Evolutionary conservation across 2,113 vertebrate genomes (phyloP), one percentile per base, ranked within the genome.

Genomic region (Phaethornis superciliosus): DNA sequence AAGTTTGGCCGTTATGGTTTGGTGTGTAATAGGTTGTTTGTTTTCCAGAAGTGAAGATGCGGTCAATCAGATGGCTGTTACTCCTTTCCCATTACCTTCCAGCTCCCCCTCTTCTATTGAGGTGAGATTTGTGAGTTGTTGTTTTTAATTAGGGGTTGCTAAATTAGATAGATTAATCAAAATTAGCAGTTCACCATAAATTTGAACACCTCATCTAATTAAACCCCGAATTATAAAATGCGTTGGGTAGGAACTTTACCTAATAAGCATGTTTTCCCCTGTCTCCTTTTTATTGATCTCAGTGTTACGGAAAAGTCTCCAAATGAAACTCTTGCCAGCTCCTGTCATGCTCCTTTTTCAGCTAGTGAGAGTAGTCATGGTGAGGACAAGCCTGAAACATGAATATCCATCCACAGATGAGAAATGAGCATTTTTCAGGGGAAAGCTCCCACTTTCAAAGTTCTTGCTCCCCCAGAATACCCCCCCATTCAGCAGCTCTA

Each of bases 51-150:
- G 98, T 82, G 98, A 99, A 93, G 99, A 99, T 91, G 99, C 99
- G 9, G 95, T 99, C 92, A 98, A 97, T 91, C 99, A 99, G 95
- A 99, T 99, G 99, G 99, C 99, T 0, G 98, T 99, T 37, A 81
- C 98, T 64, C 98, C 99, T 22, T 98, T 98, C 84, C 97, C 98
- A 0, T 63, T 97, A 30, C 98, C 98, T 26, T 94, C 98, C 59
- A 96, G 97, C 56, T 97, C 98, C 12, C 97, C 97, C 5, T 97
- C 96, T 88, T 96, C 97, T 67, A 32, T 82, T n/a, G 98, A 99
- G 98, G 99, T 99, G 98, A 97, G 88, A 5, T 59, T 70, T 80
- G n/a, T 82, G 67, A 76, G 42, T 68, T 56, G 32, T 1, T 23
- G 15, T 58, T 88, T 81, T 80, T 88, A 24, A 81, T 90, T 76